A percentile compares a stretch with the other conserved stretches of the same genome.
Conservation (phyloP, 2,797 vertebrate species). For the Macropus fuliginosus region DNA sequence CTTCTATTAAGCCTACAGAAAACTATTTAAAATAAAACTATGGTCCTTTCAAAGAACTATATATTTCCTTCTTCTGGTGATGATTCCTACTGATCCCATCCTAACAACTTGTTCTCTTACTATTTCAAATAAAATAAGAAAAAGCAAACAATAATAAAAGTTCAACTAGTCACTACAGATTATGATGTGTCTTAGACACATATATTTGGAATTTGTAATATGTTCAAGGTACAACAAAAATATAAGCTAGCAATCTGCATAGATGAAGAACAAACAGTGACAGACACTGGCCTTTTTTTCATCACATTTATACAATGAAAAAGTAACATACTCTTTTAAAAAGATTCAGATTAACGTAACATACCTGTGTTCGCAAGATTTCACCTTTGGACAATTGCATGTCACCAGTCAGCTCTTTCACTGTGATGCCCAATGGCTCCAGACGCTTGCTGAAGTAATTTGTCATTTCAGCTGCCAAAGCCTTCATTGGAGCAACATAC, state of each 20-base stretch:
- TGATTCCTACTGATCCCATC: neutral
- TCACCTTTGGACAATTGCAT: conserved; percentile 99
- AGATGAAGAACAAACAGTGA: conserved; percentile 7
- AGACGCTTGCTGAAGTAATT: conserved; percentile 98
- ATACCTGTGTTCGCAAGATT: conserved; percentile 94
- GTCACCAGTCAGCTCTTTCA: conserved; percentile 98
- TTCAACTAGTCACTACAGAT: neutral
- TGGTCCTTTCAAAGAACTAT: neutral
- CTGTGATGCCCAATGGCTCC: conserved; percentile 93
- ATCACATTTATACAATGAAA: conserved; percentile 39
- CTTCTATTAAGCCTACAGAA: neutral
- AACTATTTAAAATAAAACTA: neutral
- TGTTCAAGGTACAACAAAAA: conserved; percentile 16
- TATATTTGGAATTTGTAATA: conserved; percentile 18
- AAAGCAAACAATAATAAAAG: neutral
- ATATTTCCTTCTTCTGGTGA: neutral
- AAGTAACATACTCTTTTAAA: conserved; percentile 8
- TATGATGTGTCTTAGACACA: neutral
- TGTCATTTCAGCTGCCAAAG: conserved; percentile 99
- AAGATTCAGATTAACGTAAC: conserved; percentile 40
- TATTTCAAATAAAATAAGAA: neutral
- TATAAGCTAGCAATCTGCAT: conserved; percentile 11
- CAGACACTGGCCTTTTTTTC: neutral
- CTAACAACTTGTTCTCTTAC: neutral
- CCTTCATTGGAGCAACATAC: conserved; percentile 99